These are phyloP conservation scores for Hippocampus abdominalis DNA, from an alignment of 2,113 vertebrate genomes.

Conservation along the genomic window DNA sequence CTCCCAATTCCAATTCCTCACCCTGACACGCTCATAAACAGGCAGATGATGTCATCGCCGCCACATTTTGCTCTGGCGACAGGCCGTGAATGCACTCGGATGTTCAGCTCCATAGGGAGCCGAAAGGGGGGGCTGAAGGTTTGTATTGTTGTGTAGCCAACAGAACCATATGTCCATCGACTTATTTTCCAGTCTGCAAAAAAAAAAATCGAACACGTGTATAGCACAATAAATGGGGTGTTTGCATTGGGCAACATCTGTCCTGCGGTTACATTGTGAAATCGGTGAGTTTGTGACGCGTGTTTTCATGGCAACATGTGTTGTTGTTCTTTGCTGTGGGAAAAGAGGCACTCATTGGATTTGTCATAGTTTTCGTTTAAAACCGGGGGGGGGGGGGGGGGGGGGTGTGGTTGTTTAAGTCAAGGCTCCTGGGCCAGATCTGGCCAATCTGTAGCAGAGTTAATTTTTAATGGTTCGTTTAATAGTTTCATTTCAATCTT, in stretches of 20 bases:
- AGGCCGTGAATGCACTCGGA: constrained; percentile 36
- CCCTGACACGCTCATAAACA: constrained; percentile 35
- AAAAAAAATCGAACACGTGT: neutral
- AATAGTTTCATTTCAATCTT: no score
- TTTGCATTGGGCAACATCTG: neutral
- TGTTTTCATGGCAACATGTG: neutral
- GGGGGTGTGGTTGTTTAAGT: no score
- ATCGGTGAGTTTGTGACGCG: neutral
- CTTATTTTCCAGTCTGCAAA: constrained; percentile 3
- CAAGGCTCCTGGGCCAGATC: neutral
- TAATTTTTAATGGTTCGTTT: no score
- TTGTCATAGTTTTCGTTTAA: neutral
- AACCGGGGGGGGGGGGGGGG: no score
- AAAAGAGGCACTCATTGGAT: neutral
- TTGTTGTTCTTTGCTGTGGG: neutral
- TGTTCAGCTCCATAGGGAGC: constrained; percentile 37
- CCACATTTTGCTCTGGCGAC: constrained; percentile 51
- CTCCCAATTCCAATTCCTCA: constrained; percentile 4
- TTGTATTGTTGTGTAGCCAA: constrained; percentile 3
- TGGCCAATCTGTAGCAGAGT: neutral
- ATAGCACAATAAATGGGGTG: neutral
- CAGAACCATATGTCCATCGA: constrained; percentile 15
- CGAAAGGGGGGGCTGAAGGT: constrained; percentile 28
- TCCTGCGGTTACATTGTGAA: neutral
- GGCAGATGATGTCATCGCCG: constrained; percentile 51